These are phyloP conservation scores for Piprites chloris DNA, from an alignment of 2,113 vertebrate genomes.

Conservation along the genomic window DNA sequence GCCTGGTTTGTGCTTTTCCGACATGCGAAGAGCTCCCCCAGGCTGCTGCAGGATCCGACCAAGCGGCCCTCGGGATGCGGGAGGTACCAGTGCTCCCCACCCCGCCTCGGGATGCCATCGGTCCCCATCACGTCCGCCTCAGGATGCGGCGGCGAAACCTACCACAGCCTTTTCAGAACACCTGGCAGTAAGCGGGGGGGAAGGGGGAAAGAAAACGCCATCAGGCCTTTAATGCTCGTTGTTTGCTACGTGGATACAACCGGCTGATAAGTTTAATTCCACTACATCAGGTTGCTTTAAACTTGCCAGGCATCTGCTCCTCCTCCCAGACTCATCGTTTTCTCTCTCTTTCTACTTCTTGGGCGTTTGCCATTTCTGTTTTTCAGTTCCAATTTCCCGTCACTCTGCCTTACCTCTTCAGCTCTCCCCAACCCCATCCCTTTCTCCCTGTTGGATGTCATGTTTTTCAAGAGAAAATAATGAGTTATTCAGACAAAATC, in stretches of 20 bases:
- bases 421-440: not conserved
- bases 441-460: fast-evolving
- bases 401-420: not conserved
- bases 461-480: not conserved
- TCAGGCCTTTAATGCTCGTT: not conserved
- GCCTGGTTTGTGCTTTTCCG: not conserved
- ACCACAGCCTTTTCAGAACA: not conserved
- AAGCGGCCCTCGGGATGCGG: too few relatives aligned
- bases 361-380: not conserved
- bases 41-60: not conserved
- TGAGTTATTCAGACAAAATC: not conserved
- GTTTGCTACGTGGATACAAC: not conserved
- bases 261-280: not conserved
- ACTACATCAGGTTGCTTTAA: not conserved
- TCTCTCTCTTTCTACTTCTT: not conserved
- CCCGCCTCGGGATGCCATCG: not conserved
- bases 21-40: not conserved
- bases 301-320: not conserved
- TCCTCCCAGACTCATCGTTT: not conserved
- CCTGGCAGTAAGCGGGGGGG: not conserved
- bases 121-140: not conserved
- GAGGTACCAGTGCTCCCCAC: not conserved
- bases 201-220: not conserved
- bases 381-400: not conserved
- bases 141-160: not conserved